These are phyloP conservation scores for Catocala sponsa DNA, from an alignment of 2,888 invertebrate species.

Conservation along the genomic window DNA sequence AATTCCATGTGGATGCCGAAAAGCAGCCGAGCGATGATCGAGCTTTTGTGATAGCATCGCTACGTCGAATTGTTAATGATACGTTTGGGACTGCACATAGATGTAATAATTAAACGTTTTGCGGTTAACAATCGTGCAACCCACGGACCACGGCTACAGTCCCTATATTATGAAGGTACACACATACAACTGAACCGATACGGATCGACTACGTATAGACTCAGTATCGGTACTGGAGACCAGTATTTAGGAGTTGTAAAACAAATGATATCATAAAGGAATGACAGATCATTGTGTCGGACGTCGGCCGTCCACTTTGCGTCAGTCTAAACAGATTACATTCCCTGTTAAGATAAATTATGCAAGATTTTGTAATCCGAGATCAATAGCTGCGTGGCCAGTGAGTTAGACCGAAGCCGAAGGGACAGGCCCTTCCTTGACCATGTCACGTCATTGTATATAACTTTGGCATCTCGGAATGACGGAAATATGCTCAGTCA, in stretches of 20 bases:
- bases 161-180: not conserved
- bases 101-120: conserved; percentile 67
- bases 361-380: conserved; percentile 67
- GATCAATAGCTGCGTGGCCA: conserved; percentile 50
- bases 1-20: conserved; percentile 60
- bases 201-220: not conserved
- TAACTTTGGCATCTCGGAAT: conserved; percentile 16
- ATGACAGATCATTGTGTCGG: conserved; percentile 49
- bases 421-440: conserved; percentile 47
- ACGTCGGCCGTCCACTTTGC: conserved; percentile 41
- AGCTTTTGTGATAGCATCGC: conserved; percentile 67
- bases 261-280: conserved; percentile 51
- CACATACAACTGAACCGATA: not conserved
- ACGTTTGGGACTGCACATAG: conserved; percentile 60
- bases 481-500: conserved; percentile 19
- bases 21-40: conserved; percentile 65
- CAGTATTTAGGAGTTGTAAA: conserved; percentile 46
- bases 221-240: conserved; percentile 9
- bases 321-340: conserved; percentile 68
- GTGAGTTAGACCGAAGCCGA: conserved; percentile 48
- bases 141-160: conserved; percentile 10
- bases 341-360: conserved; percentile 60
- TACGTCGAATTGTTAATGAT: conserved; percentile 82
- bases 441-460: conserved; percentile 26
- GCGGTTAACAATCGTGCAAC: conserved; percentile 28